Base-by-base conservation (phyloP, 1,140 invertebrate genomes). In the Argopecten irradians region DNA sequence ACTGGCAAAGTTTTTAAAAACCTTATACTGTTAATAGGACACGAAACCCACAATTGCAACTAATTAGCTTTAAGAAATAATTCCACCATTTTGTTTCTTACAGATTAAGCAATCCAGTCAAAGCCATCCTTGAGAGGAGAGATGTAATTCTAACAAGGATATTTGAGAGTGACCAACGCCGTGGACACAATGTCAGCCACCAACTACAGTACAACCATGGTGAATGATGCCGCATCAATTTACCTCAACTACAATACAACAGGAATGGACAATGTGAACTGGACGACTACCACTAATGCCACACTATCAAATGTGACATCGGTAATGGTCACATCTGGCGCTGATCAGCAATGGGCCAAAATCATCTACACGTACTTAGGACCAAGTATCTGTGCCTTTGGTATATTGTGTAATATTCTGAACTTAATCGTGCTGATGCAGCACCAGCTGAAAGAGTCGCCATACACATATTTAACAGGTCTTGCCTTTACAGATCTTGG, bases 381-480 rank as follows among this genome's bases (percentile, higher is more conserved):
- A 82, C 94, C 94, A 35, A 88, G 88, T 28, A 92, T 95, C 13
- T 95, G 94, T 86, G 86, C 91, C 14, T 92, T 94, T 88, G 94
- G 94, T 7, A 94, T 95, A 84, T n/a, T 94, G 13, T 93, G 93
- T 28, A 95, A 95, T 86, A 90, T 93, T 19, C 85, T 95, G 0
- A 95, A 95, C 87, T 89, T 95, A 34, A 85, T 92, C 36, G 93
- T 95, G 55, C 90, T 95, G 13, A 93, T 93, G 41, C 92, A 93
- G 14, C 91, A 89, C 34, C 89, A 91, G 36, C 90, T 95, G 43
- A 94, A 93, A 85, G 92, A 93, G 84, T 95, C 94, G 2, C 93
- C 94, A 1, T 95, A 95, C 89, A 94, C 93, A 16, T 95, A 94
- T 88, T 92, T 95, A 11, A 93, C 92, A 0, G 93, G 92, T 82